phyloP scores from a whole-genome alignment of 2,797 vertebrate species.

The Cossypha caffra region DNA sequence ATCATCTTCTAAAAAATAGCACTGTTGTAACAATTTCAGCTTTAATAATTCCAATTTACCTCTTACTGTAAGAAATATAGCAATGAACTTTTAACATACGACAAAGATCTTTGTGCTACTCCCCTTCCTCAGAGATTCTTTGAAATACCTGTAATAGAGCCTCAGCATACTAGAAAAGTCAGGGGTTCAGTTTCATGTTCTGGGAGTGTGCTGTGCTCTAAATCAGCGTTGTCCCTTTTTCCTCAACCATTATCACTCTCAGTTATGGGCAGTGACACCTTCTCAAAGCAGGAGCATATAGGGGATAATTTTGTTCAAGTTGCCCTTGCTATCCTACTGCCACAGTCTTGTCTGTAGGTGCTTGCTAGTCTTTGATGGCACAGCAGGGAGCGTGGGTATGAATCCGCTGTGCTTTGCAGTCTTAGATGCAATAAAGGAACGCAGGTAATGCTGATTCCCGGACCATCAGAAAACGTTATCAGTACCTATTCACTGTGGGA shows the following conservation, averaged over 20 bases:
- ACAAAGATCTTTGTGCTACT: neutral
- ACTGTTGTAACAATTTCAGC: neutral
- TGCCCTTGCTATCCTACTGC: neutral
- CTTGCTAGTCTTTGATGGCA: neutral
- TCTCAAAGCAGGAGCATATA: neutral
- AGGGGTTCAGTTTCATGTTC: neutral
- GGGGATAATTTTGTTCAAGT: neutral
- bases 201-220: neutral
- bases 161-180: neutral
- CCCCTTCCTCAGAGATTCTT: neutral
- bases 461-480: neutral
- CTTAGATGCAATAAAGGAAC: neutral
- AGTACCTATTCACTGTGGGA: neutral
- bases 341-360: neutral
- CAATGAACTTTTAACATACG: neutral
- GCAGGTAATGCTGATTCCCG: neutral
- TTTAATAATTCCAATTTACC: neutral
- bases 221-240: neutral
- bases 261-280: neutral
- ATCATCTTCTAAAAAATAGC: neutral
- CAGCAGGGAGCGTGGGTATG: neutral
- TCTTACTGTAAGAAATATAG: neutral
- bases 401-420: neutral
- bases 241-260: neutral
- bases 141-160: neutral